Conservation (phyloP, 30 jellyfish, hydroid and myxozoan genomes). For the Phacellophora camtschatica region DNA sequence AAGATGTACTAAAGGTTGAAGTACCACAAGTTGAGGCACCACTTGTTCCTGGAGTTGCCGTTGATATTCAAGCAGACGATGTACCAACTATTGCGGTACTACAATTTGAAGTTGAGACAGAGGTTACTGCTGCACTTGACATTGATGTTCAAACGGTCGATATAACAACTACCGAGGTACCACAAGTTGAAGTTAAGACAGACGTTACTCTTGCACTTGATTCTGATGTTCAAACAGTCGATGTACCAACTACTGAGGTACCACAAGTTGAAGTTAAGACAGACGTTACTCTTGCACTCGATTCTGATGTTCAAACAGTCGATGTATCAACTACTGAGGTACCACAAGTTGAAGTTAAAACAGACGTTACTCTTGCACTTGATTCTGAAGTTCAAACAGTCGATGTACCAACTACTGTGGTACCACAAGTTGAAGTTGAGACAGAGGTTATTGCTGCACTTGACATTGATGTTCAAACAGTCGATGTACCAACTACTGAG, state of each 20-base stretch:
- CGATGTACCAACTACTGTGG: neutral
- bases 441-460: neutral
- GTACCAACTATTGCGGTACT: neutral
- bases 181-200: conserved; percentile 11
- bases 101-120: neutral
- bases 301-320: no score
- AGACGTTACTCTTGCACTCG: no score
- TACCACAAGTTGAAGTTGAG: neutral
- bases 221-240: no score
- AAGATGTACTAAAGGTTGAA: neutral
- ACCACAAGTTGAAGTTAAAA: neutral
- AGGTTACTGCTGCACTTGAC: no score
- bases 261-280: no score
- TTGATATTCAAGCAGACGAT: neutral
- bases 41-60: neutral
- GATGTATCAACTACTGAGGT: neutral
- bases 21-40: neutral
- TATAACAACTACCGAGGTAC: neutral
- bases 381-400: neutral
- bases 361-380: neutral
- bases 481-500: neutral
- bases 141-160: neutral
- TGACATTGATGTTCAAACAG: neutral
- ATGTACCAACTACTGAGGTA: no score
- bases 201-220: neutral